Base-by-base conservation (phyloP, 2,888 invertebrate species). In the Acrobasis consociella region DNA sequence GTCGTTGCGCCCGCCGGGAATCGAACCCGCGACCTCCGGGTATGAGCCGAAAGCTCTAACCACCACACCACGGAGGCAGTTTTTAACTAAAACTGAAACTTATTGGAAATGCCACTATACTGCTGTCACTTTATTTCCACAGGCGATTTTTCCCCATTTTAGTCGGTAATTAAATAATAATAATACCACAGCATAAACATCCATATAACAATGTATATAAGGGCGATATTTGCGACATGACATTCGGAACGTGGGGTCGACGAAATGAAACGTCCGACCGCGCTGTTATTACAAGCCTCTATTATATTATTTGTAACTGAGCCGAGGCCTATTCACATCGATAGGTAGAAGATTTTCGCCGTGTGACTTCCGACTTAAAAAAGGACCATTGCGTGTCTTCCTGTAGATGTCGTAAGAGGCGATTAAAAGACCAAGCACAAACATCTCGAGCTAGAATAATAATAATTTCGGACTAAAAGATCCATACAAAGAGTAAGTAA, bases 281-380 rank as follows among this genome's bases (percentile, higher is more conserved):
- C 49, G 39, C 31, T 52, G 51, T 60, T 60, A 60, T 60, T 60
- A 22, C 60, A 50, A 39, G 60, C 39, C 60, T 60, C 51, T 60
- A 51, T 60, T 60, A 60, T 60, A 51, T 60, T 58, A 39, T 60
- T 51, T 60, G 51, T 60, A 49, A 50, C 59, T 50, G 31, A 31
- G 46, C 46, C 9, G 17, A 49, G 49, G 49, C 11, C 58, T 58
- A 49, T 58, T 46, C 46, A n/a, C 49, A 58, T 15, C 17, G n/a
- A 53, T 11, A 17, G 52, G 5, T 2, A 10, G 17, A 8, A 0
- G 22, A 2, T 22, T 22, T 22, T 22, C 3, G 22, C 22, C 22
- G 22, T 22, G 22, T 22, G 3, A 3, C 22, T 22, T 22, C 22
- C 2, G 3, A 3, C 3, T 3, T 22, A 22, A 3, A 22, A 22